Conservation (phyloP, 2,888 invertebrate species). For the Lochmaea crataegi region DNA sequence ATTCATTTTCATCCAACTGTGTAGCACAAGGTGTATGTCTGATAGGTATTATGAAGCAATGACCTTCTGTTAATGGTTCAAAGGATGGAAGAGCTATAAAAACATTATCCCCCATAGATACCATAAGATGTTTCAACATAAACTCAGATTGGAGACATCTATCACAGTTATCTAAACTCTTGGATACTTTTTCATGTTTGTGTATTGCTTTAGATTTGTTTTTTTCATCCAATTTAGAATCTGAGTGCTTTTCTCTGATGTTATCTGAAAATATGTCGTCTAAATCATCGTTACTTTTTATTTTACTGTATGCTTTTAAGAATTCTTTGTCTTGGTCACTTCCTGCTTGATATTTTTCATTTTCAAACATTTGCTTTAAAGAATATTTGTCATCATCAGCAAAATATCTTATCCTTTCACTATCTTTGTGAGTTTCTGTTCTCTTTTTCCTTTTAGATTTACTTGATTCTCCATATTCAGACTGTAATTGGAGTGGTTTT, state of each 20-base stretch:
- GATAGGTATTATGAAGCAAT: constrained; percentile 88
- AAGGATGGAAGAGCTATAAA: constrained; percentile 86
- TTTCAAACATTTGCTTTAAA: constrained; percentile 85
- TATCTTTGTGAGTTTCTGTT: constrained; percentile 78
- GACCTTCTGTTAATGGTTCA: constrained; percentile 84
- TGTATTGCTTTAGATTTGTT: constrained; percentile 76
- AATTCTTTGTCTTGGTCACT: constrained; percentile 86
- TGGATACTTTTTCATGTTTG: constrained; percentile 77
- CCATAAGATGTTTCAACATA: constrained; percentile 86
- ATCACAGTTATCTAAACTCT: constrained; percentile 82
- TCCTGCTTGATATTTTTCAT: constrained; percentile 83
- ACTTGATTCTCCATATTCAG: constrained; percentile 65
- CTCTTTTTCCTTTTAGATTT: constrained; percentile 67
- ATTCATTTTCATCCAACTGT: constrained; percentile 92
- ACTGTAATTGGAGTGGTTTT: constrained; percentile 69
- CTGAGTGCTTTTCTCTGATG: constrained; percentile 75
- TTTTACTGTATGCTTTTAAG: constrained; percentile 77
- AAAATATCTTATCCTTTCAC: constrained; percentile 84
- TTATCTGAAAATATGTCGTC: constrained; percentile 88
- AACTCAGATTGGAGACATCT: constrained; percentile 85
- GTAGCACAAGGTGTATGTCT: constrained; percentile 85
- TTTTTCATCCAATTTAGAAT: constrained; percentile 71
- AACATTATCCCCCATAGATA: constrained; percentile 83
- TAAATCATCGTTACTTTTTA: constrained; percentile 78
- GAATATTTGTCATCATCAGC: constrained; percentile 91